Percentiles rank a stretch among this genome's conserved stretches.
Evolutionary conservation across 1,140 invertebrate genomes (phyloP).

Genomic region (Drosophila simulans): DNA sequence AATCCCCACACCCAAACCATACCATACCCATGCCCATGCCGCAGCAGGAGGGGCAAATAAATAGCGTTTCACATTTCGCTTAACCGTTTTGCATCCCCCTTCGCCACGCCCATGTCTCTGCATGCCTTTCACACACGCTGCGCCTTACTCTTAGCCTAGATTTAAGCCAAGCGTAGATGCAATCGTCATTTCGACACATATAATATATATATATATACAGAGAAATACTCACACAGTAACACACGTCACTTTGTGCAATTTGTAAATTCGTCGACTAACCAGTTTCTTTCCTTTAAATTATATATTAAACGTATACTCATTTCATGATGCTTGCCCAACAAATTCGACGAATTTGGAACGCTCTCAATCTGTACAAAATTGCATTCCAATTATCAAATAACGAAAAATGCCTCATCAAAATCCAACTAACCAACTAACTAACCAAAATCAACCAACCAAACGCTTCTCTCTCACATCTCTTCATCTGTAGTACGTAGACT

Average conservation of each 20-base stretch:
- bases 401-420: constrained; percentile 66
- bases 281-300: constrained; percentile 58
- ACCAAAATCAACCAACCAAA: constrained; percentile 56
- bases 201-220: constrained; percentile 6
- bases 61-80: constrained; percentile 80
- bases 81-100: constrained; percentile 57
- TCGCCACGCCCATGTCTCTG: constrained; percentile 30
- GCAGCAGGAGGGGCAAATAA: constrained; percentile 63
- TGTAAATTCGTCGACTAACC: constrained; percentile 56
- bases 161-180: constrained; percentile 58
- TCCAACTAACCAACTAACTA: constrained; percentile 55
- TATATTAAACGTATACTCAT: constrained; percentile 64
- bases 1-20: constrained; percentile 20
- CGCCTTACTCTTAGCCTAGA: constrained; percentile 60
- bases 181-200: constrained; percentile 42
- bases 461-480: constrained; percentile 67
- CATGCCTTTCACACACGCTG: constrained; percentile 32
- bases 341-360: constrained; percentile 78
- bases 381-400: constrained; percentile 51
- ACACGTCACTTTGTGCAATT: constrained; percentile 23
- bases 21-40: neutral
- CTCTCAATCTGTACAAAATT: constrained; percentile 74
- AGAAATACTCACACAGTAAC: neutral
- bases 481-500: constrained; percentile 82
- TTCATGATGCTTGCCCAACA: constrained; percentile 80